A percentile compares a stretch with the other conserved stretches of the same genome.
phyloP scores from a whole-genome alignment of 2,888 invertebrate genomes.

The Tanypteryx hageni region DNA sequence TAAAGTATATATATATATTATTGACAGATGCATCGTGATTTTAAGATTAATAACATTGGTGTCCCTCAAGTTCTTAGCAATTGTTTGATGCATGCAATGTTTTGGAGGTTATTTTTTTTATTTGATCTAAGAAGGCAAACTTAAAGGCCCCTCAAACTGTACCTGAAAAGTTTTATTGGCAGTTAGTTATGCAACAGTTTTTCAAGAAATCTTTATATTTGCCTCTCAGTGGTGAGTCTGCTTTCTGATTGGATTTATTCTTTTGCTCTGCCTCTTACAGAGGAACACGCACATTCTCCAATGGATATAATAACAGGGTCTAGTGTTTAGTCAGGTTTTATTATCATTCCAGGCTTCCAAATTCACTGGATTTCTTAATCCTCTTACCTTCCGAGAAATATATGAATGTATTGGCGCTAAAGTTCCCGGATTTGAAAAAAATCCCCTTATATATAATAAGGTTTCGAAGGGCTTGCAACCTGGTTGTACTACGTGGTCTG shows the following conservation, averaged over 20 bases:
- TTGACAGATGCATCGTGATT: neutral
- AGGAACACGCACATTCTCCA: constrained; percentile 45
- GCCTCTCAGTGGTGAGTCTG: constrained; percentile 17
- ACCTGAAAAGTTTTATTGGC: constrained; percentile 58
- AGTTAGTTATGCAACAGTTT: constrained; percentile 49
- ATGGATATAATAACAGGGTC: constrained; percentile 52
- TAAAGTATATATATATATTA: neutral
- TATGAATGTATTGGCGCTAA: constrained; percentile 20
- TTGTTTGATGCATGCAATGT: neutral
- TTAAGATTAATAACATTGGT: neutral
- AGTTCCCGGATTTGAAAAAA: constrained; percentile 10
- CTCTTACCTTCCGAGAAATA: constrained; percentile 11
- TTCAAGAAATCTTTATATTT: constrained; percentile 42
- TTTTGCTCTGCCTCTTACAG: constrained; percentile 47
- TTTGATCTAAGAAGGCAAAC: constrained; percentile 6
- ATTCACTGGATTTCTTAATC: constrained; percentile 42
- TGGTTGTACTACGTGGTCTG: neutral
- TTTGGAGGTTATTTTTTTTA: constrained; percentile 10
- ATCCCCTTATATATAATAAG: constrained; percentile 4
- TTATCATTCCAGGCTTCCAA: constrained; percentile 61
- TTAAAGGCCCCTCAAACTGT: constrained; percentile 55
- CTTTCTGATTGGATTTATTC: constrained; percentile 21
- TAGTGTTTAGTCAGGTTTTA: constrained; percentile 60
- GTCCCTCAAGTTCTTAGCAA: neutral
- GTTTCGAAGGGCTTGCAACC: constrained; percentile 14